Percentiles rank a stretch among this genome's conserved stretches.
Evolutionary conservation across 1,140 invertebrate genomes (phyloP).

Genomic region (Dufourea novaeangliae): DNA sequence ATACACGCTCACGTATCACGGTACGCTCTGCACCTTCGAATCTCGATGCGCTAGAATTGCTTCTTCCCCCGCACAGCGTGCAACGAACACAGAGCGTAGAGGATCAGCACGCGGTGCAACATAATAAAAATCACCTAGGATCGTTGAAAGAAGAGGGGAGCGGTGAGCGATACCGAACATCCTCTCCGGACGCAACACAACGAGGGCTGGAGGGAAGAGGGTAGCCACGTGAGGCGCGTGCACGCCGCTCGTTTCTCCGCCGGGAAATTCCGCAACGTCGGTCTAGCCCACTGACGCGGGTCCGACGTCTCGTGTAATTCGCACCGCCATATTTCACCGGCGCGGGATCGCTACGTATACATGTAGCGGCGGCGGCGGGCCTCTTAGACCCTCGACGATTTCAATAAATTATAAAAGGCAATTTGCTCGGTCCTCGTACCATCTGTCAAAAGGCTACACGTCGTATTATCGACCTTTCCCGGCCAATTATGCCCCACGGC

Average conservation of each 20-base stretch:
- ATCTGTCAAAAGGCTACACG: slow-evolving; percentile 76
- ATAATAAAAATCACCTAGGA: slow-evolving; percentile 26
- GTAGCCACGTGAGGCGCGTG: slow-evolving; percentile 30
- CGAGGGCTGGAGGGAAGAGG: not conserved
- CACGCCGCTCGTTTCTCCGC: slow-evolving; percentile 47
- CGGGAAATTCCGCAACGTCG: slow-evolving; percentile 61
- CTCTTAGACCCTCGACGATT: slow-evolving; percentile 69
- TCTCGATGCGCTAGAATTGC: too few relatives aligned
- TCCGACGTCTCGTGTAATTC: slow-evolving; percentile 70
- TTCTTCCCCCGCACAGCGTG: too few relatives aligned
- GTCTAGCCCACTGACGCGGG: slow-evolving; percentile 59
- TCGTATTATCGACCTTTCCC: slow-evolving; percentile 65
- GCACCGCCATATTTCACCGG: slow-evolving; percentile 66
- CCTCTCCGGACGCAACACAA: too few relatives aligned
- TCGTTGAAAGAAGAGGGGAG: not conserved
- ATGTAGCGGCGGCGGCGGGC: slow-evolving; percentile 21
- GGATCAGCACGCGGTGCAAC: too few relatives aligned
- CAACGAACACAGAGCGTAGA: too few relatives aligned
- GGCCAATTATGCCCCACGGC: slow-evolving; percentile 44
- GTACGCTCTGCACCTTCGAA: too few relatives aligned
- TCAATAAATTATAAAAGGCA: slow-evolving; percentile 75
- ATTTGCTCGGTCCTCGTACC: slow-evolving; percentile 75
- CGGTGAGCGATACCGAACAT: not conserved
- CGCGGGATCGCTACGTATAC: slow-evolving; percentile 45
- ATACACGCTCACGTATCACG: too few relatives aligned